phyloP scores from a whole-genome alignment of 2,888 invertebrate genomes.

The Cylloceria caligata region DNA sequence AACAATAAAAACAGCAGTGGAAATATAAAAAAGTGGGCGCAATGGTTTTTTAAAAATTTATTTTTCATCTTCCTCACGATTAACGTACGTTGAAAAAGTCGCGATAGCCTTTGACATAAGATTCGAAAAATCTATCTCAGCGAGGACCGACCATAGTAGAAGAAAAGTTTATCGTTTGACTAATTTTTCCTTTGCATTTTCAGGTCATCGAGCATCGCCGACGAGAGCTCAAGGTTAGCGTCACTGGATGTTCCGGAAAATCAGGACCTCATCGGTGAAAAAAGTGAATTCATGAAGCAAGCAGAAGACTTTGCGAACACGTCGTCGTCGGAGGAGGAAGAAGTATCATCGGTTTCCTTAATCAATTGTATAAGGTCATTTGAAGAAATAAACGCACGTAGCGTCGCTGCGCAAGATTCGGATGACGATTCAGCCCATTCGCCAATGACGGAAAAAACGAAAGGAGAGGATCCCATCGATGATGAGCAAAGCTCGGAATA shows the following conservation, averaged over 20 bases:
- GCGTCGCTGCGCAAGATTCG: not conserved
- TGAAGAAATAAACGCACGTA: not conserved
- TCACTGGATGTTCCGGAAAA: not conserved
- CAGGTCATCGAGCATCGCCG: constrained; percentile 49
- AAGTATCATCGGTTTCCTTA: not conserved
- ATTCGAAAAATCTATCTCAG: constrained; percentile 18
- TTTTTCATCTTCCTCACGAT: constrained; percentile 4
- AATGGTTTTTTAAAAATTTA: constrained; percentile 43
- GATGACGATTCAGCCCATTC: not conserved
- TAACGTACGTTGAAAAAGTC: not conserved
- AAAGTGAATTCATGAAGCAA: not conserved
- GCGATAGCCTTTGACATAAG: not conserved
- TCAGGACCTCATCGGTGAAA: not conserved
- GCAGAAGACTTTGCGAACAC: not conserved
- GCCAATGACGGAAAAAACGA: not conserved
- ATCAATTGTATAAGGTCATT: not conserved
- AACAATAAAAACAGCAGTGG: constrained; percentile 25
- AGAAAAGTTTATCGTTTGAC: constrained; percentile 31
- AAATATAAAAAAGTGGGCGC: constrained; percentile 48
- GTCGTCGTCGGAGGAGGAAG: not conserved
- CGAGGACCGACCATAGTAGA: constrained; percentile 21
- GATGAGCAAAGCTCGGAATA: not conserved
- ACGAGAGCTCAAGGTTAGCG: not conserved
- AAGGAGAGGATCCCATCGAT: not conserved
- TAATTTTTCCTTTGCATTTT: constrained; percentile 54